Conservation (phyloP, 2,113 vertebrate species). For the Gasterosteus aculeatus region DNA sequence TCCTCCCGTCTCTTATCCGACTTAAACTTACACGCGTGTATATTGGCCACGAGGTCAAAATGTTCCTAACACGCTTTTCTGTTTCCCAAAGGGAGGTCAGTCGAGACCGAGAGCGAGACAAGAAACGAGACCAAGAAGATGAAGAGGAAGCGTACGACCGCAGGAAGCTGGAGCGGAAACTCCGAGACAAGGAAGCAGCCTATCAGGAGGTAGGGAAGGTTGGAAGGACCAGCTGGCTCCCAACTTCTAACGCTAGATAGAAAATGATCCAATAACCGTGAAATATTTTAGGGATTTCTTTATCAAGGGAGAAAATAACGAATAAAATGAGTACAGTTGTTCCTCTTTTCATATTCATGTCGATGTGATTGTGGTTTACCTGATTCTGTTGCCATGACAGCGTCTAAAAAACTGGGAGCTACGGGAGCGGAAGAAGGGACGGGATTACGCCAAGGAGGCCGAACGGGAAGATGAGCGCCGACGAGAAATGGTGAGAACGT, state of each 20-base stretch:
- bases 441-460: slow-evolving; percentile 94
- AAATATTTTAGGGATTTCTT: not conserved
- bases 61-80: not conserved
- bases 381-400: slow-evolving; percentile 51
- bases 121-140: slow-evolving; percentile 95
- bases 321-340: not conserved
- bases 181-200: slow-evolving; percentile 96
- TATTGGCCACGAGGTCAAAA: not conserved
- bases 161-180: slow-evolving; percentile 93
- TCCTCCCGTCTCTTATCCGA: not conserved
- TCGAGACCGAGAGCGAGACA: slow-evolving; percentile 90
- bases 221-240: not conserved
- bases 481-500: slow-evolving; percentile 88
- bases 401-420: slow-evolving; percentile 99
- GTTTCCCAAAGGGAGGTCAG: slow-evolving; percentile 85
- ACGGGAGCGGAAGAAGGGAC: slow-evolving; percentile 94
- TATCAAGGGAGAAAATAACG: not conserved
- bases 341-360: not conserved
- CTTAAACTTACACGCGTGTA: not conserved
- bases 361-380: not conserved
- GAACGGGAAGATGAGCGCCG: slow-evolving; percentile 96
- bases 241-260: not conserved
- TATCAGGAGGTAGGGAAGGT: slow-evolving; percentile 91
- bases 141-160: slow-evolving; percentile 96
- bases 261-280: not conserved